Conservation (phyloP, 35 echinoderm and acorn worm species). For the Eucidaris tribuloides region DNA sequence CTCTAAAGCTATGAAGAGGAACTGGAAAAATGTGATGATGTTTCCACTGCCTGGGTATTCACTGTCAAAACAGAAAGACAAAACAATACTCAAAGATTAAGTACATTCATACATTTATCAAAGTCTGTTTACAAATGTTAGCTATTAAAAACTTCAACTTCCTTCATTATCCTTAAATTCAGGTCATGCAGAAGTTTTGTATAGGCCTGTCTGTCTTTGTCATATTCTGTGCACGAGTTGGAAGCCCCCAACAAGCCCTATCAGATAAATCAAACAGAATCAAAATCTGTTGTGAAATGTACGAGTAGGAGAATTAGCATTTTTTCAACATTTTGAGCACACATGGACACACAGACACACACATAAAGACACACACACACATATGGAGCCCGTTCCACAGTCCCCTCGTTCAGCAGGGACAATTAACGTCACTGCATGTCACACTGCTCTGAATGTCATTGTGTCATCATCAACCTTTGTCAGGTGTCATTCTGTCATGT, state of each 20-base stretch:
- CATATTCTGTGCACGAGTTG: background rate
- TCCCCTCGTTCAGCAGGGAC: no score
- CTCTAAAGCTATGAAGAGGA: conserved; percentile 78
- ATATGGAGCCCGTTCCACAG: no score
- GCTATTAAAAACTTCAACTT: background rate
- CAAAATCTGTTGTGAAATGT: no score
- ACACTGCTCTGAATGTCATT: no score
- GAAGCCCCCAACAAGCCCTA: background rate
- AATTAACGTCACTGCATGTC: no score
- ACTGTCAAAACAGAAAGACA: conserved; percentile 18
- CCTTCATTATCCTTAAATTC: background rate
- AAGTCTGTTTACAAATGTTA: background rate
- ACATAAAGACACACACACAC: no score
- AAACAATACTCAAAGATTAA: background rate
- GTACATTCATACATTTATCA: background rate
- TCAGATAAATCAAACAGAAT: no score
- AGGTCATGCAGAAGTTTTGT: no score
- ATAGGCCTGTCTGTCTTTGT: background rate
- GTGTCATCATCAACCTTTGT: no score
- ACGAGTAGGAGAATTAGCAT: background rate
- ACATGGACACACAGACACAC: no score
- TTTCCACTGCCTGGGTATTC: conserved; percentile 65
- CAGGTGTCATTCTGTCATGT: no score
- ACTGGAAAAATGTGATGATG: conserved; percentile 91
- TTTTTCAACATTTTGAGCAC: background rate